Percentiles rank a stretch among this genome's conserved stretches.
phyloP scores from a whole-genome alignment of 2,113 vertebrate species.

The Chiloscyllium plagiosum region DNA sequence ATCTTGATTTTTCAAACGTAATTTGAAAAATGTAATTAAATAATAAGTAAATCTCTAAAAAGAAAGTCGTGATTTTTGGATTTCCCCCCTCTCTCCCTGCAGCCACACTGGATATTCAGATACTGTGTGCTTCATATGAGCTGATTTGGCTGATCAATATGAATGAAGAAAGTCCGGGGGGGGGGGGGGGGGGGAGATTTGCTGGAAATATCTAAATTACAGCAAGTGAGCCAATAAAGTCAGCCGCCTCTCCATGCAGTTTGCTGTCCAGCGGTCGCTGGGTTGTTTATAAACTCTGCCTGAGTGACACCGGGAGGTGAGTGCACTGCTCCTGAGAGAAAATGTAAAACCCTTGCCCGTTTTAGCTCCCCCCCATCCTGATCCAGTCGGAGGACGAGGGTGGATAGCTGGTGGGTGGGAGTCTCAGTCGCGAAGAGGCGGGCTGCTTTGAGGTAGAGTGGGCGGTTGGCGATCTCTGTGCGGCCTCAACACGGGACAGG shows the following conservation, averaged over 20 bases:
- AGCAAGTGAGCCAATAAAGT: not conserved
- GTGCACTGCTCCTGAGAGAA: not conserved
- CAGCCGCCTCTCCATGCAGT: not conserved
- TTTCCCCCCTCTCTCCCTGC: too few species aligned
- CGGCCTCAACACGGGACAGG: not conserved
- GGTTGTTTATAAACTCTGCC: not conserved
- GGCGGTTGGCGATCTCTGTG: not conserved
- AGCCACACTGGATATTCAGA: not conserved
- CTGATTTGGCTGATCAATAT: not conserved
- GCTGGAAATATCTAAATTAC: too few species aligned
- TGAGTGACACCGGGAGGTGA: not conserved
- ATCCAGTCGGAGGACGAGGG: not conserved
- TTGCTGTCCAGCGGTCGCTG: not conserved
- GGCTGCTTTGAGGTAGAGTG: conserved; percentile 6
- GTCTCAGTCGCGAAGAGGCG: not conserved
- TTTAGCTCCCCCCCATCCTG: not conserved
- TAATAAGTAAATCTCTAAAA: too few species aligned
- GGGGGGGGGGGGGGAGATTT: too few species aligned
- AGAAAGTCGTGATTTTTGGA: not conserved
- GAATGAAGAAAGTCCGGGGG: not conserved
- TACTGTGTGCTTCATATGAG: not conserved
- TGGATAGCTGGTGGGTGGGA: not conserved
- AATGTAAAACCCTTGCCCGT: not conserved
- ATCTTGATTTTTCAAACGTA: too few species aligned
- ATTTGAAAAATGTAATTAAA: not conserved